phyloP scores from a whole-genome alignment of 2,113 vertebrate species.

The Aleadryas rufinucha region DNA sequence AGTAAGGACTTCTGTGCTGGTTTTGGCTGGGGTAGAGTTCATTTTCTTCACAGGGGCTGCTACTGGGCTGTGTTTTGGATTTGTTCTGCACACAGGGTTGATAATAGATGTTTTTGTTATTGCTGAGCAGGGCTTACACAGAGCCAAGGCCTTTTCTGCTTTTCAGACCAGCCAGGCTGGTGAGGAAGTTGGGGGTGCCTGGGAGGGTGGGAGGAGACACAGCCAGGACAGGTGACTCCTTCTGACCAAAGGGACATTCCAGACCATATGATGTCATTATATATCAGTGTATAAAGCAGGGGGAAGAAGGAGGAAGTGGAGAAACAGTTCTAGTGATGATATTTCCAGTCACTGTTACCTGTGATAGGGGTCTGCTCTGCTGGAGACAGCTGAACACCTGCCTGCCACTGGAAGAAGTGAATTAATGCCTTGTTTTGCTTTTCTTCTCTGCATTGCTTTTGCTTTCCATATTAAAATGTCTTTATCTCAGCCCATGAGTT shows the following conservation, averaged over 20 bases:
- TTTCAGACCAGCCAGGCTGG: fast-evolving
- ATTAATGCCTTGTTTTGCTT: not conserved
- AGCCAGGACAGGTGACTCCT: not conserved
- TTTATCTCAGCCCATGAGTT: not conserved
- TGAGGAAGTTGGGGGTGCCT: not conserved
- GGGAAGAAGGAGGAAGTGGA: not conserved
- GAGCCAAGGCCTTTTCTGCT: not conserved
- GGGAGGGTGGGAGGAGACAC: not conserved
- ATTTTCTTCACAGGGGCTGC: not conserved
- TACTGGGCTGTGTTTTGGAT: not conserved
- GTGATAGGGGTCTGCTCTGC: not conserved
- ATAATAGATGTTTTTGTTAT: not conserved
- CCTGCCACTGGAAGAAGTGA: not conserved
- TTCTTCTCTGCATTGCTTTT: not conserved
- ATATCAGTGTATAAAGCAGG: not conserved
- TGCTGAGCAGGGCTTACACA: not conserved
- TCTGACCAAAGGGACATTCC: fast-evolving
- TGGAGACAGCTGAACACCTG: not conserved
- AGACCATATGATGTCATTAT: fast-evolving
- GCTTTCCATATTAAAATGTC: not conserved
- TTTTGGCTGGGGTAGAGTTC: not conserved
- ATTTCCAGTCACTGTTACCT: not conserved
- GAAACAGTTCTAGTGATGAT: not conserved
- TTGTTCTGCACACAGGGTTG: not conserved
- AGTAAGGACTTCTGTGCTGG: not conserved